Conservation (phyloP, 2,888 invertebrate species). For the Caenorhabditis sp. region DNA sequence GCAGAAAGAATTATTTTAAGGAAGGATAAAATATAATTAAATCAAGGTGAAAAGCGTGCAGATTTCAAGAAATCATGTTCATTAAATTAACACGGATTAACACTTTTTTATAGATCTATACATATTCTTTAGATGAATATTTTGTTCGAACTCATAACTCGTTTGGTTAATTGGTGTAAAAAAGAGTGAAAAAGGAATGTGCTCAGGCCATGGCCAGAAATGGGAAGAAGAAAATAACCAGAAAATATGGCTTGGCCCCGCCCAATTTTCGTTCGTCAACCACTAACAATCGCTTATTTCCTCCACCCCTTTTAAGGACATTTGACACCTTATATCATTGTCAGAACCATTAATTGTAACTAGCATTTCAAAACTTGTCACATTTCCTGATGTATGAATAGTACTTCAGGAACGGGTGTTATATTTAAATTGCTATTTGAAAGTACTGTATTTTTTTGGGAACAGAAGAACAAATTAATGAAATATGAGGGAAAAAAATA, state of each 20-base stretch:
- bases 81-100: background rate
- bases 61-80: background rate
- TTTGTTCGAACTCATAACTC: background rate
- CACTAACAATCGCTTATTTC: background rate
- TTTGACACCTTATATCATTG: conserved; percentile 5
- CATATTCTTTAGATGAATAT: background rate
- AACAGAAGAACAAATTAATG: background rate
- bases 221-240: background rate
- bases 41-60: conserved; percentile 1
- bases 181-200: background rate
- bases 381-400: background rate
- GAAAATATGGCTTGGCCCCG: background rate
- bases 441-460: background rate
- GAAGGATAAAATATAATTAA: background rate
- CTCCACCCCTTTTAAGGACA: background rate
- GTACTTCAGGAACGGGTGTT: too few species aligned
- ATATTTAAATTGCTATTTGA: too few species aligned
- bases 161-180: background rate
- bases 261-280: background rate
- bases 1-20: background rate
- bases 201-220: background rate
- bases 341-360: background rate
- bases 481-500: background rate
- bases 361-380: background rate
- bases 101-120: background rate